phyloP scores from a whole-genome alignment of 1,140 invertebrate species.

The Lucilia sericata region DNA sequence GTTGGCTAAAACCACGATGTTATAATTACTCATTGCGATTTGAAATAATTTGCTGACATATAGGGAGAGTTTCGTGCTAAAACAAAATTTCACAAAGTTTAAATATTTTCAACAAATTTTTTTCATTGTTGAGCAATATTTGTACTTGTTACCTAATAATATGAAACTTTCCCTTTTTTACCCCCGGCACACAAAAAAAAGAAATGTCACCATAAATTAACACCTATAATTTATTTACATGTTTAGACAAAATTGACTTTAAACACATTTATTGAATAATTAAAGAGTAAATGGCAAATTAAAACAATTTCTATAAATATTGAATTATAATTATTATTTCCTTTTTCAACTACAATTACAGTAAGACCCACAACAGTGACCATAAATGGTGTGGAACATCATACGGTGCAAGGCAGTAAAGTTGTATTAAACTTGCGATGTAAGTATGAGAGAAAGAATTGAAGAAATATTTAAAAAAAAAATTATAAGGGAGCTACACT shows the following conservation, averaged over 20 bases:
- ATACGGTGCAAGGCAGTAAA: constrained; percentile 81
- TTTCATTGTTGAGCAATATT: no score
- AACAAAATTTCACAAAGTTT: no score
- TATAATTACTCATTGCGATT: no score
- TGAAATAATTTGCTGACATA: not conserved
- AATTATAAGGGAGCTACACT: not conserved
- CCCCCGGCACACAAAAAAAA: no score
- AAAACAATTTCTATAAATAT: not conserved
- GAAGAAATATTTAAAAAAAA: not conserved
- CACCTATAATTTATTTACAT: not conserved
- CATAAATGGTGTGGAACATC: constrained; percentile 78
- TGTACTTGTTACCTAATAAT: no score
- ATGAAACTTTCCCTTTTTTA: no score
- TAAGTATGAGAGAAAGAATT: constrained; percentile 53
- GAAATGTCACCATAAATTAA: not conserved
- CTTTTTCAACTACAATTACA: constrained; percentile 59
- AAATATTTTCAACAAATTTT: no score
- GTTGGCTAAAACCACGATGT: not conserved
- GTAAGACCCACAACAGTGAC: constrained; percentile 82
- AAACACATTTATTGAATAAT: not conserved
- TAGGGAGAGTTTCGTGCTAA: no score
- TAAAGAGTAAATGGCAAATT: not conserved
- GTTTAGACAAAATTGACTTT: not conserved
- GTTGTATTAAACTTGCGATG: constrained; percentile 82
- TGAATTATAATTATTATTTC: constrained; percentile 22